Evolutionary conservation across 2,797 vertebrate genomes (phyloP).

Genomic region (Aldrovandia affinis): DNA sequence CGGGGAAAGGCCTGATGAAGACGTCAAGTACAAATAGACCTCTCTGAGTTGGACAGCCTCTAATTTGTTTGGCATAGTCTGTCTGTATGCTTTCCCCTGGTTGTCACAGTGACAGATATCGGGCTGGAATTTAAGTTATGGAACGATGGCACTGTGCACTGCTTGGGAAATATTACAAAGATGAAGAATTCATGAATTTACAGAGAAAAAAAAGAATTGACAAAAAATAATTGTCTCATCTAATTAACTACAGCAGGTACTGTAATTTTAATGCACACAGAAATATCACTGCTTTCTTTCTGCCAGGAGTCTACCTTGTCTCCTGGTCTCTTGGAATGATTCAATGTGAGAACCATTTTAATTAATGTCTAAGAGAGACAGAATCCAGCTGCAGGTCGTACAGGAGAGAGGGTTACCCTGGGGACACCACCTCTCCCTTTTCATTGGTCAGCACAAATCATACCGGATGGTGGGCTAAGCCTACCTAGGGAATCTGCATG

Average conservation of each 20-base stretch:
- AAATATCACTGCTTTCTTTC: background rate
- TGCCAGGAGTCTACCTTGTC: background rate
- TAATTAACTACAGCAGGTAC: background rate
- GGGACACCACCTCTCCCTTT: background rate
- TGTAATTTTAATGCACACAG: background rate
- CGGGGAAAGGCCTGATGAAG: background rate
- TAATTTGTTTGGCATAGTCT: background rate
- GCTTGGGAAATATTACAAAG: background rate
- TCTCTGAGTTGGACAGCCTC: background rate
- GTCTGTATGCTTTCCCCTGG: background rate
- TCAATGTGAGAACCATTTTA: slow-evolving; percentile 4
- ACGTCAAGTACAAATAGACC: background rate
- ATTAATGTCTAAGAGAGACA: slow-evolving; percentile 12
- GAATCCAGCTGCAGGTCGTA: slow-evolving; percentile 2
- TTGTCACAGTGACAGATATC: background rate
- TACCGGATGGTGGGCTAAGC: background rate
- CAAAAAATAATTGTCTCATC: background rate
- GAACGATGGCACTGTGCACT: background rate
- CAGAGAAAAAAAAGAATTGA: background rate
- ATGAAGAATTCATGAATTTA: background rate
- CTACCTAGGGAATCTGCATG: background rate
- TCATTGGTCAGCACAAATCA: background rate
- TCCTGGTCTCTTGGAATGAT: background rate
- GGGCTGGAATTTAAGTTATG: slow-evolving; percentile 1
- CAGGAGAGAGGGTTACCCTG: background rate